These are phyloP conservation scores for Telmatochromis sp. DNA, from an alignment of 2,113 vertebrate species.

Conservation along the genomic window DNA sequence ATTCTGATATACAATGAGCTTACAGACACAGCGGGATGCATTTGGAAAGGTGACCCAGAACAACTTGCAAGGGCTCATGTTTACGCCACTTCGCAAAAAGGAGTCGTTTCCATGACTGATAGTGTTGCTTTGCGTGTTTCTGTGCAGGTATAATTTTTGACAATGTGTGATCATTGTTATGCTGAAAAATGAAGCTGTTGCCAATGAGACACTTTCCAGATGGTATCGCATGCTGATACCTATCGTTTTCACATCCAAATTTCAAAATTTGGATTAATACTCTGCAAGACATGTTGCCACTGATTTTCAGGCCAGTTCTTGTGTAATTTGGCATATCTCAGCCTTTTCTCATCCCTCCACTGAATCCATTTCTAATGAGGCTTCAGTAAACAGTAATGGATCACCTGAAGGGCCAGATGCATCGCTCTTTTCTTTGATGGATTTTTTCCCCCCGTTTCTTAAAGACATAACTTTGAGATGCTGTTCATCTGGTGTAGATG, in stretches of 20 bases:
- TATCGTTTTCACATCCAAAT: neutral
- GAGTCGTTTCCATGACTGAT: neutral
- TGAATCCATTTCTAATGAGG: neutral
- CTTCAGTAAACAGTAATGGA: neutral
- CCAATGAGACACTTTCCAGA: neutral
- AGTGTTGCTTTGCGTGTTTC: neutral
- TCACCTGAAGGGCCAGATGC: neutral
- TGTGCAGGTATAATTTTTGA: neutral
- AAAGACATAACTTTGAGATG: neutral
- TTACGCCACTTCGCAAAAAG: neutral
- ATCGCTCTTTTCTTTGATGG: neutral
- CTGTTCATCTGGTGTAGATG: neutral
- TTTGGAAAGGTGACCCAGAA: neutral
- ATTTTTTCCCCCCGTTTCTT: rapidly evolving
- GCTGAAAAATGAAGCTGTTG: neutral
- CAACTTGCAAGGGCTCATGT: neutral
- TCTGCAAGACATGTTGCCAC: neutral
- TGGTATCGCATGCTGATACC: neutral
- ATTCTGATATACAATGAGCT: neutral
- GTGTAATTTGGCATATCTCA: neutral
- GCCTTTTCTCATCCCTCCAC: neutral
- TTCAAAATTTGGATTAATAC: neutral
- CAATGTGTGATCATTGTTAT: neutral
- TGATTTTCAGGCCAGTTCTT: neutral
- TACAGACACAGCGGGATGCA: neutral